phyloP scores from a whole-genome alignment of 1,140 invertebrate genomes.

The Drosophila nasuta region DNA sequence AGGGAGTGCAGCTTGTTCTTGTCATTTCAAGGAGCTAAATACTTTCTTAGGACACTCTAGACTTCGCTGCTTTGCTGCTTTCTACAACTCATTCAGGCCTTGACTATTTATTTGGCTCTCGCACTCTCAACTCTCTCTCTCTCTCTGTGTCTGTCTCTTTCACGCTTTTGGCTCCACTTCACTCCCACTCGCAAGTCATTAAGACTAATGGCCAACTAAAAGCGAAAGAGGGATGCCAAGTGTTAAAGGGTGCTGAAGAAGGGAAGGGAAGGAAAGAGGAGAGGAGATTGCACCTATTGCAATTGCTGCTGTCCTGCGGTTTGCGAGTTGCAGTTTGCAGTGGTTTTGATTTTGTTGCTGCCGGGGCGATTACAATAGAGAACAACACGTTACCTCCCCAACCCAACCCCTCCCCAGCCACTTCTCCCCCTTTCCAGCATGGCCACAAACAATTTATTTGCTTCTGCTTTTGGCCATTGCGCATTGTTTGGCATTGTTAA shows the following conservation, averaged over 20 bases:
- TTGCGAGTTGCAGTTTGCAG: conserved; percentile 24
- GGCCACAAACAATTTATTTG: conserved; percentile 46
- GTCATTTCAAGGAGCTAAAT: conserved; percentile 23
- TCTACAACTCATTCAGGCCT: conserved; percentile 40
- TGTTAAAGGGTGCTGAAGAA: neutral
- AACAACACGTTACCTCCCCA: conserved; percentile 8
- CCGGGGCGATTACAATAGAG: conserved; percentile 42
- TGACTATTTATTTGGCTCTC: conserved; percentile 34
- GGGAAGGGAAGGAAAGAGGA: neutral
- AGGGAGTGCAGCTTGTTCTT: neutral
- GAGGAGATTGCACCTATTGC: conserved; percentile 23
- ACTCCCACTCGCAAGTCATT: conserved; percentile 63
- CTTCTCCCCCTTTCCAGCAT: too few species aligned
- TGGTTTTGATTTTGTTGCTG: conserved; percentile 71
- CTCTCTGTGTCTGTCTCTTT: neutral
- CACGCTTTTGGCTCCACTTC: too few species aligned
- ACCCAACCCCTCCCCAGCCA: too few species aligned
- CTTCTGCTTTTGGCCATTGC: conserved; percentile 55
- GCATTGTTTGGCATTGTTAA: conserved; percentile 39
- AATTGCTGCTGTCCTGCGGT: conserved; percentile 11
- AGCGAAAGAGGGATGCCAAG: conserved; percentile 17
- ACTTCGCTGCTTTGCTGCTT: conserved; percentile 14
- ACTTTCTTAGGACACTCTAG: conserved; percentile 40
- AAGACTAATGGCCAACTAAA: conserved; percentile 77
- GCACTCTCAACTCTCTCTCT: neutral